Evolutionary conservation across 2,113 vertebrate genomes (phyloP).

Genomic region (Cyprinus carpio): DNA sequence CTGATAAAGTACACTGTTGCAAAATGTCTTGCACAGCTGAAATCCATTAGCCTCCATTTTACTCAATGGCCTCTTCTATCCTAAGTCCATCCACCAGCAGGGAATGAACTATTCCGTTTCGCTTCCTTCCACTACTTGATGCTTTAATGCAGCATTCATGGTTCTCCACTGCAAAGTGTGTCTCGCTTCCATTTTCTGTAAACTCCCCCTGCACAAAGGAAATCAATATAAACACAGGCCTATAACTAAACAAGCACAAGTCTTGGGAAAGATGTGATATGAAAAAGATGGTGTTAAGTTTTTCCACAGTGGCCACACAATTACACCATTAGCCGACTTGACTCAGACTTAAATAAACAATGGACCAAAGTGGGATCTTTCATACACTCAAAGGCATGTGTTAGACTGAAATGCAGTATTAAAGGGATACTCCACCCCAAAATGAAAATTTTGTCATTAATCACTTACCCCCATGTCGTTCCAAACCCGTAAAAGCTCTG

Average conservation of each 20-base stretch:
- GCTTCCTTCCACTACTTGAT: constrained; percentile 82
- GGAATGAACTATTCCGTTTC: constrained; percentile 82
- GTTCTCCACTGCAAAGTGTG: constrained; percentile 82
- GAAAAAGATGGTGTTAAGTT: background rate
- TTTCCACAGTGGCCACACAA: background rate
- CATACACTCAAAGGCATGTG: background rate
- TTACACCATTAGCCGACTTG: background rate
- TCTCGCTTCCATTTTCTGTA: constrained; percentile 92
- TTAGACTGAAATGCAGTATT: background rate
- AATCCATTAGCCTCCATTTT: constrained; percentile 45
- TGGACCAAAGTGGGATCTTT: constrained; percentile 2
- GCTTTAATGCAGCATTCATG: constrained; percentile 90
- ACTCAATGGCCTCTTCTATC: constrained; percentile 74
- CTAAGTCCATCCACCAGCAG: constrained; percentile 85
- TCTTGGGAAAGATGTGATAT: background rate
- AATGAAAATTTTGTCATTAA: too few relatives aligned
- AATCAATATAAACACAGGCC: background rate
- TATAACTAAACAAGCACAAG: background rate
- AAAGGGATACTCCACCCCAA: too few relatives aligned
- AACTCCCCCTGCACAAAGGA: constrained; percentile 86
- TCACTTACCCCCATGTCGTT: too few relatives aligned
- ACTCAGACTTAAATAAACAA: background rate
- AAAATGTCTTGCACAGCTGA: constrained; percentile 1
- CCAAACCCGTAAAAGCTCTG: too few relatives aligned
- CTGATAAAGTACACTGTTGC: constrained; percentile 13